Base-by-base conservation (phyloP, 2,113 vertebrate species). In the Oxygymnocypris stewartii region DNA sequence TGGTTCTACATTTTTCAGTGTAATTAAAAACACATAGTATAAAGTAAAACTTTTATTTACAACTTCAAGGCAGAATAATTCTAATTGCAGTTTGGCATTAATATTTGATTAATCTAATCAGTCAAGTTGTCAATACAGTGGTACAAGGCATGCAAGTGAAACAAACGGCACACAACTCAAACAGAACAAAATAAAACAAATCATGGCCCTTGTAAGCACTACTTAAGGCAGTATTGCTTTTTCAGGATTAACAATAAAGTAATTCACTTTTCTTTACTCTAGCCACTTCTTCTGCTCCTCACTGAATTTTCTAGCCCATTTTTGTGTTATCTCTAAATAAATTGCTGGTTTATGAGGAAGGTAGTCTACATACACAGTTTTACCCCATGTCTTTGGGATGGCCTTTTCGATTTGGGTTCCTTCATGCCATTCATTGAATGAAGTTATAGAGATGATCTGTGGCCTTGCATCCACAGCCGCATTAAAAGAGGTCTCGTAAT, bases 361-460 rank as follows among this genome's bases (percentile, higher is more conserved):
- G 90, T 99, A 99, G 92, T 99, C 97, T 82, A 97, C 94, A 88
- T 99, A 99, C 25, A 95, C 93, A 0, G 93, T 90, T 59, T 93
- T 93, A 78, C 93, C 91, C 42, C 92, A 94, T 47, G 91, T 94
- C 92, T 97, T 99, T 11, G 98, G 98, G 51, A 99, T 54, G 14
- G 98, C 97, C 88, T 94, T 96, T 94, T 99, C 98, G 87, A 99
- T 99, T 89, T 99, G 98, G 40, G 98, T 98, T 75, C 98, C 98
- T 91, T 99, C 98, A 2, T 99, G 98, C 98, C 98, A 99, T 86
- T 99, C 98, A 74, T 99, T 99, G 85, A 99, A 99, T 23, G 98
- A 99, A 0, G 98, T 99, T 76, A 99, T 95, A 0, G 98, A 97
- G 89, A 99, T 96, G 14, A 98, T 92, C 91, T 96, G 95, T 2